These are phyloP conservation scores for Phasianus colchicus DNA, from an alignment of 2,113 vertebrate genomes.

Conservation along the genomic window DNA sequence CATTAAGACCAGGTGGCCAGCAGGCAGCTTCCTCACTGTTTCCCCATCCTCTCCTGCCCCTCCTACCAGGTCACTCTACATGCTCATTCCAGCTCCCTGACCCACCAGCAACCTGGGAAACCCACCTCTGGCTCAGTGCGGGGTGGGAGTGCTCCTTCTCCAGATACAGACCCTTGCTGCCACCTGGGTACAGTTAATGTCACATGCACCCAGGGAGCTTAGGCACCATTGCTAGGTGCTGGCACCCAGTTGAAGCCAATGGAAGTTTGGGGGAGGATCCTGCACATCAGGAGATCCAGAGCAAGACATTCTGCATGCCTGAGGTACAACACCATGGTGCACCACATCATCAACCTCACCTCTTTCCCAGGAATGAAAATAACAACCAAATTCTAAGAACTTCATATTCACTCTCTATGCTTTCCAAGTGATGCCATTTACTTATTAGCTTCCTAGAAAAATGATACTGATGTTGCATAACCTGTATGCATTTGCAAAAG, in stretches of 20 bases:
- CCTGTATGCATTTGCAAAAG: background rate
- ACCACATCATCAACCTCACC: fast-evolving
- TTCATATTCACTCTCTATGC: background rate
- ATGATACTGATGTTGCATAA: background rate
- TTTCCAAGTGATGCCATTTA: background rate
- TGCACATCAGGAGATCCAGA: fast-evolving
- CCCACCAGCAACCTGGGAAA: background rate
- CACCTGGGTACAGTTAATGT: background rate
- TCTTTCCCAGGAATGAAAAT: background rate
- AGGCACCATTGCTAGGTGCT: background rate
- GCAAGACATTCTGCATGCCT: background rate
- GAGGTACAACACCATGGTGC: background rate
- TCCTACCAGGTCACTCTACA: background rate
- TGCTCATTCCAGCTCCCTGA: background rate
- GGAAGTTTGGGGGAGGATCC: background rate
- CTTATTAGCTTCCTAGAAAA: background rate
- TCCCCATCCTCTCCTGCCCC: background rate
- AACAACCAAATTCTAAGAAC: background rate
- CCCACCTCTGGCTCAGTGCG: background rate
- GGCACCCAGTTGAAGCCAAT: background rate
- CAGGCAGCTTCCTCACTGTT: fast-evolving
- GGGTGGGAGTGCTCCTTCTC: background rate
- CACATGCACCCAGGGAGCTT: fast-evolving
- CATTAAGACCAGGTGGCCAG: fast-evolving
- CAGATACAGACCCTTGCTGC: background rate